phyloP scores from a whole-genome alignment of 2,888 invertebrate genomes.

The Lycophotia porphyrea region DNA sequence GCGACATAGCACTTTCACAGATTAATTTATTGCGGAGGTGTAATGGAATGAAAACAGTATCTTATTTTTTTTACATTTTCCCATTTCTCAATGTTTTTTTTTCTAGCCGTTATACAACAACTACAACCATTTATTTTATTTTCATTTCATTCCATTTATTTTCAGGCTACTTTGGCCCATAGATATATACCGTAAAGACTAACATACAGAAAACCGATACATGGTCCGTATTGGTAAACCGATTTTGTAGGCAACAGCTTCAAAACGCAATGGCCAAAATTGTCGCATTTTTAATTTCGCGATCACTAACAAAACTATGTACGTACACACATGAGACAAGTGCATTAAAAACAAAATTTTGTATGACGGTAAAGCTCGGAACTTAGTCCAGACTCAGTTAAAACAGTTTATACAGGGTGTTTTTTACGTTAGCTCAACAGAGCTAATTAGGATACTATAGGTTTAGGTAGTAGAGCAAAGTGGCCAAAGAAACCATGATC shows the following conservation, averaged over 20 bases:
- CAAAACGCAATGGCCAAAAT: neutral
- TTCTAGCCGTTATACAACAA: neutral
- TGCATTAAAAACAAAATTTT: neutral
- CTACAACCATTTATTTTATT: too few species aligned
- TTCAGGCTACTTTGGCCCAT: too few species aligned
- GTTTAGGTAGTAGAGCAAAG: too few species aligned
- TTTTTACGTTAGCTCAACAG: neutral
- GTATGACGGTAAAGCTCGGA: neutral
- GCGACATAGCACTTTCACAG: slow-evolving; percentile 4
- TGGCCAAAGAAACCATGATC: too few species aligned
- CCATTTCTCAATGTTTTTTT: neutral
- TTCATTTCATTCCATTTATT: too few species aligned
- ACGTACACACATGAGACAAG: neutral
- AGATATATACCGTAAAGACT: too few species aligned
- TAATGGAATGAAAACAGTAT: slow-evolving; percentile 11
- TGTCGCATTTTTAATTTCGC: neutral
- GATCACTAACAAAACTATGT: too few species aligned
- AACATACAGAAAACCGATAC: too few species aligned
- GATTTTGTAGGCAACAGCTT: neutral
- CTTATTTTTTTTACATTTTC: neutral
- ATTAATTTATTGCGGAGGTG: slow-evolving; percentile 23
- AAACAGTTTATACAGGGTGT: neutral
- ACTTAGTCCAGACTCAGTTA: neutral
- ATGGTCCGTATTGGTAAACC: too few species aligned
- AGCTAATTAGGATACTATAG: neutral